Conservation (phyloP, 53 echinoderm and acorn worm species). For the Paracentrotus lividus region DNA sequence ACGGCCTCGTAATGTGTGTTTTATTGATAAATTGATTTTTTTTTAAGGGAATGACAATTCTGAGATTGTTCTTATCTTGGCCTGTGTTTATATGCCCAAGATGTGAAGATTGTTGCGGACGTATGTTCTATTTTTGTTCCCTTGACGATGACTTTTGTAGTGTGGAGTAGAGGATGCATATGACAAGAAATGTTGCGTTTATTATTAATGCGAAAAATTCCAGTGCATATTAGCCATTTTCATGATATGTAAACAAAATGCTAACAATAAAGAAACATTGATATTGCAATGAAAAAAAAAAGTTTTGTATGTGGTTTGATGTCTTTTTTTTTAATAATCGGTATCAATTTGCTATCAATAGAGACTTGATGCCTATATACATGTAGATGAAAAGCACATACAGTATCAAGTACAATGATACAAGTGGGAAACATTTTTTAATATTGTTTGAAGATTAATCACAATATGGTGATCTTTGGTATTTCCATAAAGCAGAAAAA, state of each 20-base stretch:
- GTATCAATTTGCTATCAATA: background rate
- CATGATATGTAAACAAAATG: conserved; percentile 73
- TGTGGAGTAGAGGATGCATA: conserved; percentile 61
- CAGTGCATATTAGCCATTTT: conserved; percentile 74
- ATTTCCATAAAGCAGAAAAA: too few relatives aligned
- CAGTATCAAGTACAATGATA: too few relatives aligned
- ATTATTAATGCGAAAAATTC: conserved; percentile 72
- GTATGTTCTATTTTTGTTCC: conserved; percentile 10
- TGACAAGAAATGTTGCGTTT: conserved; percentile 66
- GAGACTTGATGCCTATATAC: too few relatives aligned
- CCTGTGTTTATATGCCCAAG: conserved; percentile 19
- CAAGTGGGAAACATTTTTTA: too few relatives aligned
- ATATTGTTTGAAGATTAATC: too few relatives aligned
- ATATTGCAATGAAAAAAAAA: conserved; percentile 66
- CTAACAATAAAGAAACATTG: conserved; percentile 67
- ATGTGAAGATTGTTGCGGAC: conserved; percentile 28
- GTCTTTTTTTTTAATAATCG: background rate
- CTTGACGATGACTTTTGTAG: conserved; percentile 65
- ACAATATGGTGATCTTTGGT: too few relatives aligned
- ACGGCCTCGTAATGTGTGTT: conserved; percentile 43
- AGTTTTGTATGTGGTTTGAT: background rate
- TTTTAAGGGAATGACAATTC: background rate
- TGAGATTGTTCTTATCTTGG: conserved; percentile 42
- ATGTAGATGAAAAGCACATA: too few relatives aligned
- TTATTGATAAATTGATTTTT: conserved; percentile 37